Conservation (phyloP, 2,888 invertebrate genomes). For the Acanthosepion lycidas region DNA sequence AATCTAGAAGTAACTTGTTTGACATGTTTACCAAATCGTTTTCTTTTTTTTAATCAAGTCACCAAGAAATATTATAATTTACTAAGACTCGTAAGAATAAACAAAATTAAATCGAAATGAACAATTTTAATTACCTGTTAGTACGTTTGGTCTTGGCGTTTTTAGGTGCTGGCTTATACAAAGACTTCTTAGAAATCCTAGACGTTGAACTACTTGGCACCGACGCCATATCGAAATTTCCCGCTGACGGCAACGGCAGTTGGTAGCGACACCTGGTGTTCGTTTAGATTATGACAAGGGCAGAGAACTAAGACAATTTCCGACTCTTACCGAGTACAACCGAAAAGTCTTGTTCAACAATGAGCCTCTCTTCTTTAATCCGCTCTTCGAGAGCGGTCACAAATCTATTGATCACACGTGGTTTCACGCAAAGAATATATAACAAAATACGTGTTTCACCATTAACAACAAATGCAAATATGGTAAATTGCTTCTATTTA, state of each 20-base stretch:
- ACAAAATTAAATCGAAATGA: not conserved
- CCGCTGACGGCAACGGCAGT: not conserved
- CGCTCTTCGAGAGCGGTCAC: not conserved
- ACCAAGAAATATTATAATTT: too few species aligned
- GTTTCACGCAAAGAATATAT: not conserved
- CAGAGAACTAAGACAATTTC: not conserved
- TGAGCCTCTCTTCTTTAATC: not conserved
- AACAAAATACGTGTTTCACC: not conserved
- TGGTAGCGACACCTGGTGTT: not conserved
- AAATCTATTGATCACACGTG: not conserved
- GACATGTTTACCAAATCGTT: too few species aligned
- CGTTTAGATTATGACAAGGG: not conserved
- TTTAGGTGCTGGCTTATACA: not conserved
- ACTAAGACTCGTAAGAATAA: not conserved
- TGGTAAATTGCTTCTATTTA: not conserved
- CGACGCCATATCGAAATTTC: constrained; percentile 33
- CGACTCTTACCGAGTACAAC: not conserved
- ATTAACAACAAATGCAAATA: not conserved
- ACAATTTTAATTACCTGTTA: not conserved
- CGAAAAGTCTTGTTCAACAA: not conserved
- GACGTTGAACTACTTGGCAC: not conserved
- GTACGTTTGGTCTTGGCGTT: not conserved
- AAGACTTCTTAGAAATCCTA: not conserved
- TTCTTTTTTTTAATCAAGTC: too few species aligned
- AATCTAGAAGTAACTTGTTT: too few species aligned